These are phyloP conservation scores for Bothrops jararaca DNA, from an alignment of 2,113 vertebrate species.

Conservation along the genomic window DNA sequence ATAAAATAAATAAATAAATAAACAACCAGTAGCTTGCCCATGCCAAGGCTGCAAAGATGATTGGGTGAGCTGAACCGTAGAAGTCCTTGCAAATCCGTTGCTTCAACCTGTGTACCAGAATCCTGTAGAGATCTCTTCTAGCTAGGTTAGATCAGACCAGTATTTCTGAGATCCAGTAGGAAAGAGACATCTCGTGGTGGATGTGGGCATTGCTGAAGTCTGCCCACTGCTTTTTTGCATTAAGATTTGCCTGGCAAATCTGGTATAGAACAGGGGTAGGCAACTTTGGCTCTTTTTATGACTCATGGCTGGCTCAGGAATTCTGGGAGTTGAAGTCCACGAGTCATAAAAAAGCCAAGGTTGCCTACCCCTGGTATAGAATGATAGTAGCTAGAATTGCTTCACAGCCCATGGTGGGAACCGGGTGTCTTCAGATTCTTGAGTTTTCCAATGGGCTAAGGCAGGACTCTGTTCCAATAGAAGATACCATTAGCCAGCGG, in stretches of 20 bases:
- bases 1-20: too few species aligned
- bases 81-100: background rate
- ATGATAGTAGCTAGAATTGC: background rate
- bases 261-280: too few species aligned
- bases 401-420: background rate
- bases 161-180: background rate
- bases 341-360: too few species aligned
- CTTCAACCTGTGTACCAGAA: background rate
- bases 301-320: too few species aligned
- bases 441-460: background rate
- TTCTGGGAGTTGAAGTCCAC: too few species aligned
- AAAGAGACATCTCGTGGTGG: slow-evolving; percentile 51
- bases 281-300: too few species aligned
- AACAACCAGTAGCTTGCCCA: background rate
- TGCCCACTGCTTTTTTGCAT: background rate
- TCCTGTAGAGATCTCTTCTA: accelerated
- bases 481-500: background rate
- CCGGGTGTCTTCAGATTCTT: background rate
- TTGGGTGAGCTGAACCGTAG: background rate
- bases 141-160: background rate
- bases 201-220: background rate
- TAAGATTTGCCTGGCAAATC: background rate
- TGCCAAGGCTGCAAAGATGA: background rate
- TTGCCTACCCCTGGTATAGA: background rate
- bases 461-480: background rate